Conservation (phyloP, 2,797 vertebrate species). For the Peromyscus attwateri region DNA sequence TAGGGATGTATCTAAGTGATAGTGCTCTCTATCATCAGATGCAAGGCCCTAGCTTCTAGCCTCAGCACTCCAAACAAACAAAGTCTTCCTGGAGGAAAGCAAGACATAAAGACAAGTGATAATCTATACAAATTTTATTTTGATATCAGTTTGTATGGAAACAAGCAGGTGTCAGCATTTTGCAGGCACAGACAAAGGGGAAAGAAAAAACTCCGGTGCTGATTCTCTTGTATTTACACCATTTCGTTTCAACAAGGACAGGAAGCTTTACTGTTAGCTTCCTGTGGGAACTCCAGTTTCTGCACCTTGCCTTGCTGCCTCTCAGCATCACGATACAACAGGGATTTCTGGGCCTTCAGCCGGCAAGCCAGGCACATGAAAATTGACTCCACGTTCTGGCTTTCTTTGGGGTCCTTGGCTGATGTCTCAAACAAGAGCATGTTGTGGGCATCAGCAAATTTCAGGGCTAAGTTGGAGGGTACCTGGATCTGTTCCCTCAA, state of each 20-base stretch:
- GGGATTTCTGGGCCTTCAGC: constrained; percentile 96
- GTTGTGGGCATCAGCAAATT: constrained; percentile 97
- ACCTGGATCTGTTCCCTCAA: constrained; percentile 96
- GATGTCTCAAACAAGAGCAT: constrained; percentile 99
- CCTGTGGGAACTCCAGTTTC: constrained; percentile 90
- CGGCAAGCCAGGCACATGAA: constrained; percentile 98
- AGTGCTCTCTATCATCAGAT: background rate
- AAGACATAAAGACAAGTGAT: constrained; percentile 74
- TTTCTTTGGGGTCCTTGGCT: constrained; percentile 98
- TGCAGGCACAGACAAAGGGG: constrained; percentile 76
- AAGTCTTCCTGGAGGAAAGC: constrained; percentile 62
- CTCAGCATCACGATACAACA: constrained; percentile 94
- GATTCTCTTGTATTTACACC: constrained; percentile 69
- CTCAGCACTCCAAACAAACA: background rate
- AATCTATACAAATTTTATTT: constrained; percentile 87
- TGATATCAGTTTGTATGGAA: constrained; percentile 82
- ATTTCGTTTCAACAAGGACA: constrained; percentile 94
- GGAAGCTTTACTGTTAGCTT: constrained; percentile 89
- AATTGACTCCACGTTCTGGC: constrained; percentile 97
- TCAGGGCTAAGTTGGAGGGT: constrained; percentile 95
- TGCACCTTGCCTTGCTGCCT: constrained; percentile 93
- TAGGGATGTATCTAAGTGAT: background rate
- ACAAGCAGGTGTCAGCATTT: constrained; percentile 79
- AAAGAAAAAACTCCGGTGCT: constrained; percentile 65
- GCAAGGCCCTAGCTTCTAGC: background rate